Evolutionary conservation across 2,113 vertebrate species (phyloP).

Genomic region (Ctenomys sociabilis): DNA sequence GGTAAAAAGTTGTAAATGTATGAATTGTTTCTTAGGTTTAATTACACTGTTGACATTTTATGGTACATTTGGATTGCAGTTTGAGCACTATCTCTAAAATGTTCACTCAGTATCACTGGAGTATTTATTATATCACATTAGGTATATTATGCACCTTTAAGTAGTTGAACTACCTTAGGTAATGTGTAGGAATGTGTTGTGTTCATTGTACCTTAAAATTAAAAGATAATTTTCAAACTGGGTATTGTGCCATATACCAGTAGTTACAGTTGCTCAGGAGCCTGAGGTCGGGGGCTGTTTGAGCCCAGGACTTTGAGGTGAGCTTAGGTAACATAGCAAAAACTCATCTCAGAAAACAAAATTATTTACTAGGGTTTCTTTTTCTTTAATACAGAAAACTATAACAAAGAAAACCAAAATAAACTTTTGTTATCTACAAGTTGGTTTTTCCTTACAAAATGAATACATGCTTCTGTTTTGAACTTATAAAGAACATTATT

Average conservation of each 20-base stretch:
- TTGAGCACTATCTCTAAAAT: not conserved
- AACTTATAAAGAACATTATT: too few relatives aligned
- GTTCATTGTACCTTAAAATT: constrained; percentile 23
- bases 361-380: not conserved
- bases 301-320: not conserved
- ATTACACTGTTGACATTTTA: not conserved
- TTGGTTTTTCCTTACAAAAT: not conserved
- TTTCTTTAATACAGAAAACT: not conserved
- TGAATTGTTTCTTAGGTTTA: not conserved
- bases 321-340: not conserved
- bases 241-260: not conserved
- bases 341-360: not conserved
- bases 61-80: not conserved
- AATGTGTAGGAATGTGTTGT: not conserved
- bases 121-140: not conserved
- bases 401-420: not conserved
- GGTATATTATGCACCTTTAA: not conserved
- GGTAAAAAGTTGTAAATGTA: not conserved
- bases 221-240: not conserved
- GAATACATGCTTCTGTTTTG: constrained; percentile 8
- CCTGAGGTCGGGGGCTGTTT: not conserved
- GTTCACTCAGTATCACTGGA: not conserved
- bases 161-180: not conserved
- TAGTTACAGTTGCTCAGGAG: not conserved
- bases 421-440: not conserved